A percentile compares a stretch with the other conserved stretches of the same genome.
phyloP scores from a whole-genome alignment of 2,797 vertebrate genomes.

The Garrulus glandarius region DNA sequence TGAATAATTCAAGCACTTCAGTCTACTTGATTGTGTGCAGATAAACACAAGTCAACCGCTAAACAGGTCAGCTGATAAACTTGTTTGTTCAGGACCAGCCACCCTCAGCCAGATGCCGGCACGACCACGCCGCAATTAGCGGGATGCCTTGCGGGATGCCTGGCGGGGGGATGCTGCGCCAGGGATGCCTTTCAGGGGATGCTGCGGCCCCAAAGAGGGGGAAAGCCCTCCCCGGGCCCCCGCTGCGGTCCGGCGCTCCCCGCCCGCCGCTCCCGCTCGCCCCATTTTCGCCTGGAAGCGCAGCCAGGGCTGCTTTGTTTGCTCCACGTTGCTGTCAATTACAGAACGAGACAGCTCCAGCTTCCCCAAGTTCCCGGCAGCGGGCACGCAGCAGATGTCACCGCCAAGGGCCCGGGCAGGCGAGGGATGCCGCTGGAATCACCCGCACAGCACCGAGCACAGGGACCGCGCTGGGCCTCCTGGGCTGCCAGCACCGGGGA shows the following conservation, averaged over 20 bases:
- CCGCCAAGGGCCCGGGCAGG: neutral
- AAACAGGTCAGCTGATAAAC: constrained; percentile 89
- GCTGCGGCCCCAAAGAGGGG: neutral
- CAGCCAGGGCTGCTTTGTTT: neutral
- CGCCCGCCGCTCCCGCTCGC: neutral
- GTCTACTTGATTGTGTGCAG: constrained; percentile 83
- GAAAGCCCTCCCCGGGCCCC: neutral
- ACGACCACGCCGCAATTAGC: constrained; percentile 65
- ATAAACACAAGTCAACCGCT: constrained; percentile 87
- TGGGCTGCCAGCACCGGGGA: neutral
- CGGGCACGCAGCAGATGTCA: neutral
- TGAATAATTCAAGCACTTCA: constrained; percentile 87
- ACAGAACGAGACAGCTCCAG: neutral
- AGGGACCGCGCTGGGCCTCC: neutral
- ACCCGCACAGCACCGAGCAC: fast-evolving
- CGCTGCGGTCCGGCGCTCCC: neutral
- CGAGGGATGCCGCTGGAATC: neutral
- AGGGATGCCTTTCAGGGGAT: neutral
- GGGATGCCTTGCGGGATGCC: neutral
- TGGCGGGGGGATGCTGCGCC: neutral
- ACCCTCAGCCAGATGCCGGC: constrained; percentile 63
- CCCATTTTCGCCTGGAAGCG: constrained; percentile 19
- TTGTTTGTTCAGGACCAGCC: constrained; percentile 83
- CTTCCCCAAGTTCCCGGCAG: neutral
- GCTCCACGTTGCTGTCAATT: neutral